Base-by-base conservation (phyloP, 2,797 vertebrate genomes). In the Amphiprion clarkii region DNA sequence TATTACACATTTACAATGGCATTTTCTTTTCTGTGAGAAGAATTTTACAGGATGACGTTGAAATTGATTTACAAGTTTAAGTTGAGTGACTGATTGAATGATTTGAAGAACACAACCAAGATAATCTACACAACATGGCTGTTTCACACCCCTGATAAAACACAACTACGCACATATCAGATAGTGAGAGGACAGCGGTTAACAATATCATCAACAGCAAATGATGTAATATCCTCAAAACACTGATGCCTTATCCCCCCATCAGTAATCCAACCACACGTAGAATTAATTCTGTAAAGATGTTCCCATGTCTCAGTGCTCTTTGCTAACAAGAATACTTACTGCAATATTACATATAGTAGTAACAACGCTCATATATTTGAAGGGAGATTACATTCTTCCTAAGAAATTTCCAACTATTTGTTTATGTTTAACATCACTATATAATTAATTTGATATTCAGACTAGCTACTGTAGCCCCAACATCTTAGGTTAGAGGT, bases 181-280 rank as follows among this genome's bases (percentile, higher is more conserved):
- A 71, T 80, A 25, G 27, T 10, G 33, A 59, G 19, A 40, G 11
- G n/a, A 36, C 3, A 14, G 72, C 11, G 75, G 77, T 78, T 90
- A 84, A 76, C 19, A 40, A 8, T 57, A 82, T 52, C 19, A 60
- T 54, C 29, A 44, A 74, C 29, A 81, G 6, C 23, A 73, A 74
- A 46, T 53, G 10, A 79, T 53, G 54, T 36, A 0, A 62, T 56
- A 83, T 89, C 68, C 65, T 72, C 9, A n/a, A 21, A 65, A 61
- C 40, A 56, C 13, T 53, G 3, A 23, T 27, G 21, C 3, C 39
- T 48, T 0, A 16, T 13, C 2, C 5, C 4, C 52, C 5, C 25
- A 51, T 48, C 23, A 68, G 7, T 65, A 61, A 69, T 51, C 2
- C 7, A 73, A 13, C 33, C 42, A 23, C 0, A 11, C 27, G 1